Evolutionary conservation across 2,888 invertebrate genomes (phyloP), one percentile per base, ranked within the genome.

Genomic region (Colostygia pectinataria): DNA sequence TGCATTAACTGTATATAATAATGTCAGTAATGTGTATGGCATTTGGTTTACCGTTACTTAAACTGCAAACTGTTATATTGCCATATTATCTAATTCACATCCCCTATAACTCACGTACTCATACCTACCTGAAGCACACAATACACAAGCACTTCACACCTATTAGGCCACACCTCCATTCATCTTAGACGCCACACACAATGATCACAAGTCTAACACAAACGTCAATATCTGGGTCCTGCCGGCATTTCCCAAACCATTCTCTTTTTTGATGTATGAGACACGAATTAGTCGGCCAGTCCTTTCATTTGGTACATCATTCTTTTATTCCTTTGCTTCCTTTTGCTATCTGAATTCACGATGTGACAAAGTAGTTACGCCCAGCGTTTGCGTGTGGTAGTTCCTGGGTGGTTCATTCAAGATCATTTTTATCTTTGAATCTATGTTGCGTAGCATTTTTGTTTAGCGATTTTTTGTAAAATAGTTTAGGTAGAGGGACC

Each of bases 121-220:
- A 61, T 63, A 54, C 65, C 74, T 84, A 83, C 84, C 80, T 83
- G 80, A 74, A 74, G 68, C 61, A 64, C 68, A 85, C 84, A 89
- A 88, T 80, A 65, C 72, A 39, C 45, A 61, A 73, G 82, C 84
- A 89, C 89, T 90, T 90, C 89, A 89, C 89, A 89, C 88, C 84
- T 88, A 88, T 90, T 88, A 88, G 75, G 74, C 69, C 71, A 76
- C 82, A 80, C 82, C 79, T 74, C 77, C 84, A 88, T 89, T 90
- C 83, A 87, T 61, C 59, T 61, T 65, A 80, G 77, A 88, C 88
- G 85, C 86, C 88, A 86, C 77, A 77, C 83, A 89, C 87, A 89
- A 89, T 78, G 81, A 73, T 70, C 18, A 40, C 40, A 32, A 32
- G 29, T 44, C 67, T 71, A 77, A 81, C 86, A 81, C 84, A 87